These are phyloP conservation scores for Pectinophora gossypiella DNA, from an alignment of 1,140 invertebrate species.

Conservation along the genomic window DNA sequence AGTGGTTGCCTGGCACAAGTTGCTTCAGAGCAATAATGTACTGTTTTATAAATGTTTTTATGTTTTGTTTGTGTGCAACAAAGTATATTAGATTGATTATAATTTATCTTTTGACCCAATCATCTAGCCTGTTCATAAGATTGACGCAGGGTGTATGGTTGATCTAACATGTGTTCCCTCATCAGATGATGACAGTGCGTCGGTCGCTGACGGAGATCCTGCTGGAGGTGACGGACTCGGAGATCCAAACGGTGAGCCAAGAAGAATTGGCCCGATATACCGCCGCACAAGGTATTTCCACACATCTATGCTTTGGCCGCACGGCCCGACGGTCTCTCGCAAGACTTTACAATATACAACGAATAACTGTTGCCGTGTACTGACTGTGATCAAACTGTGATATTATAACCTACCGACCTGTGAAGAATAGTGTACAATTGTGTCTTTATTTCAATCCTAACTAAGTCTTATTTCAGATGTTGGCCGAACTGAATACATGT, in stretches of 20 bases:
- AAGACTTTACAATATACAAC: neutral
- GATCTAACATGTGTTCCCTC: too few relatives aligned
- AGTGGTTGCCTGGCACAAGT: too few relatives aligned
- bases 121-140: too few relatives aligned
- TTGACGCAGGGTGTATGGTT: too few relatives aligned
- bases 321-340: neutral
- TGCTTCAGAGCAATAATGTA: too few relatives aligned
- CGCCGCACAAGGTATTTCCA: constrained; percentile 71
- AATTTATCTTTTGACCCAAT: too few relatives aligned
- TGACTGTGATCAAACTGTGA: constrained; percentile 40
- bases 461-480: constrained; percentile 72
- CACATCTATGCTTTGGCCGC: neutral
- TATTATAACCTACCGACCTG: constrained; percentile 22
- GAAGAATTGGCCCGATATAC: constrained; percentile 78
- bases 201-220: constrained; percentile 93
- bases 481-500: constrained; percentile 58
- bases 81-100: too few relatives aligned
- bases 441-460: constrained; percentile 49
- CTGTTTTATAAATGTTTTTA: too few relatives aligned
- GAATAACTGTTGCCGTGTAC: too few relatives aligned
- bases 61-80: too few relatives aligned
- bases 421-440: constrained; percentile 42
- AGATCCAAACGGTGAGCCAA: constrained; percentile 88
- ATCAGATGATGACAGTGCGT: constrained; percentile 91
- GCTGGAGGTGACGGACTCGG: constrained; percentile 93